Conservation (phyloP, 2,888 invertebrate genomes). For the Xylocampa areola region DNA sequence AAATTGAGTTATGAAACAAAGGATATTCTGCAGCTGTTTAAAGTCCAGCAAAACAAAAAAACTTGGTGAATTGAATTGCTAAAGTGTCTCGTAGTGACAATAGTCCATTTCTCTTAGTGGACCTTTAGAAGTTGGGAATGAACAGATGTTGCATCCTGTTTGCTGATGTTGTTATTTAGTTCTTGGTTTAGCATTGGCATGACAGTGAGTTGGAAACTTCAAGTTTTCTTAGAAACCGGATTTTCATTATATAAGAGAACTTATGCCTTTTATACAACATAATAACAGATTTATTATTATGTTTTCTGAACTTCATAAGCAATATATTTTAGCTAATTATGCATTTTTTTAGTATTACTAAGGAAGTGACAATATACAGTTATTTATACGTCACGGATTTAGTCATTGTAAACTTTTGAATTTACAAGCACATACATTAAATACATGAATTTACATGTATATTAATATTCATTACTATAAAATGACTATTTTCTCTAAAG, state of each 20-base stretch:
- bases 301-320: no score
- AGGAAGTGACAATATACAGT: no score
- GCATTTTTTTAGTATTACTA: no score
- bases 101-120: constrained; percentile 37
- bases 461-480: no score
- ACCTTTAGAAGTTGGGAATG: constrained; percentile 15
- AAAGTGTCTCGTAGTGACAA: constrained; percentile 43
- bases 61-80: constrained; percentile 36
- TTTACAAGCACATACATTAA: no score
- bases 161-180: constrained; percentile 16
- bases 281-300: no score
- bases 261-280: neutral
- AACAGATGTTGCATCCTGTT: constrained; percentile 38
- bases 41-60: constrained; percentile 34
- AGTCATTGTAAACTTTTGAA: no score
- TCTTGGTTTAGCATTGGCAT: constrained; percentile 14
- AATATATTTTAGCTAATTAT: no score
- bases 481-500: no score
- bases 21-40: constrained; percentile 18
- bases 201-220: constrained; percentile 11
- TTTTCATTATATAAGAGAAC: neutral
- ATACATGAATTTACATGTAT: no score
- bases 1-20: constrained; percentile 23
- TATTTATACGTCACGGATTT: no score
- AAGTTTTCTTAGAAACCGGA: neutral